Conservation (phyloP, 2,113 vertebrate genomes). For the Rana temporaria region DNA sequence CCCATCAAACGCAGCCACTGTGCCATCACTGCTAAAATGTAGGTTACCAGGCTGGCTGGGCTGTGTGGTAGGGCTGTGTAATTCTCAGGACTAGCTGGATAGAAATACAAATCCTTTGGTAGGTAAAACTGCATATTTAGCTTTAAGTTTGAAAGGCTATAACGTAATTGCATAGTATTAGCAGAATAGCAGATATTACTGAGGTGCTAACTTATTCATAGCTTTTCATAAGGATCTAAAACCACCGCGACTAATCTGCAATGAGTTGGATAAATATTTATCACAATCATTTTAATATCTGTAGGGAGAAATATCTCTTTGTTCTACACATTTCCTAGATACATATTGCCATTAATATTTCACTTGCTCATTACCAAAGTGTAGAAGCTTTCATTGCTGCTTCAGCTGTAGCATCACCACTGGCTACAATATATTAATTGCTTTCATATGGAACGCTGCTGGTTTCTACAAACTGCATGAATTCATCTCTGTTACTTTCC, state of each 20-base stretch:
- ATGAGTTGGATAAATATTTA: slow-evolving; percentile 22
- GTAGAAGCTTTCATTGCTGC: slow-evolving; percentile 10
- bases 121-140: no score
- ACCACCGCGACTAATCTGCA: background rate
- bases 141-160: no score
- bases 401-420: slow-evolving; percentile 30
- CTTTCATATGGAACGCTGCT: slow-evolving; percentile 31
- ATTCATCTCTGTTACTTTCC: slow-evolving; percentile 1
- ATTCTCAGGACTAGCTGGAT: no score
- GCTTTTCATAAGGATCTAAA: background rate
- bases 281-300: slow-evolving; percentile 16
- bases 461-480: slow-evolving; percentile 1
- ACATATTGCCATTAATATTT: slow-evolving; percentile 32
- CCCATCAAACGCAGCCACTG: no score
- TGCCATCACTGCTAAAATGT: no score
- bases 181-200: no score
- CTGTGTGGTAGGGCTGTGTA: no score
- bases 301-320: slow-evolving; percentile 19
- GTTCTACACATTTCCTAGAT: slow-evolving; percentile 5
- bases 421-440: slow-evolving; percentile 42
- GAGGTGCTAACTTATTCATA: no score
- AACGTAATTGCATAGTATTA: no score
- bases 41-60: no score
- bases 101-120: no score
- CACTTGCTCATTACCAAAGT: slow-evolving; percentile 27